Percentiles rank a stretch among this genome's conserved stretches.
These are phyloP conservation scores for Hecatera dysodea DNA, from an alignment of 2,888 invertebrate genomes.

Conservation along the genomic window DNA sequence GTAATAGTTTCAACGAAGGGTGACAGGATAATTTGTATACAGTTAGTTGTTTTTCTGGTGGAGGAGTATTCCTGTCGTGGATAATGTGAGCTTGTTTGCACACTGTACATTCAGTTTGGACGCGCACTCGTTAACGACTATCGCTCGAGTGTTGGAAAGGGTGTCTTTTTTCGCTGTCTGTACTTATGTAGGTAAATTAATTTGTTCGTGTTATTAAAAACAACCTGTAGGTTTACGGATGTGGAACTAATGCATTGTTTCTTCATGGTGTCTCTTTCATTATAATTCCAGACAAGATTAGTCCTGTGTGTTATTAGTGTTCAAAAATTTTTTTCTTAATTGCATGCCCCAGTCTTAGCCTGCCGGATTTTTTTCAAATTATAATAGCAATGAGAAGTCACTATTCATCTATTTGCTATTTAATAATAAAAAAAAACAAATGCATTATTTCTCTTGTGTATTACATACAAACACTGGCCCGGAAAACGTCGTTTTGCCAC, in stretches of 20 bases:
- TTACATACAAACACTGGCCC: no score
- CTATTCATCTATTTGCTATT: not conserved
- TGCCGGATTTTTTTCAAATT: no score
- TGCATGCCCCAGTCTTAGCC: not conserved
- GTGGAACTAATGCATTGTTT: not conserved
- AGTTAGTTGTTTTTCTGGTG: slow-evolving; percentile 77
- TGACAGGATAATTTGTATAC: slow-evolving; percentile 70
- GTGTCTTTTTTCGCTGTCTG: slow-evolving; percentile 26
- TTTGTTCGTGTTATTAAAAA: not conserved
- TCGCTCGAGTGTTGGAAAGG: slow-evolving; percentile 21
- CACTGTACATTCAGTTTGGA: slow-evolving; percentile 41
- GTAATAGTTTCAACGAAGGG: not conserved
- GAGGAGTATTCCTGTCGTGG: slow-evolving; percentile 72
- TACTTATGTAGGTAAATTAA: not conserved
- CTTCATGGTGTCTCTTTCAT: not conserved
- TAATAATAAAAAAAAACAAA: not conserved
- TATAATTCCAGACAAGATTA: no score
- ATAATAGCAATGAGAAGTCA: slow-evolving; percentile 1
- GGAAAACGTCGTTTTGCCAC: no score
- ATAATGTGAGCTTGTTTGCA: slow-evolving; percentile 56
- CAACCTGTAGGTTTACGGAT: not conserved
- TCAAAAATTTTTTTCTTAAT: no score
- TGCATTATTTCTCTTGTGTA: not conserved
- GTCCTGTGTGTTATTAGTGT: no score
- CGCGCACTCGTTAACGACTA: slow-evolving; percentile 51